phyloP scores from a whole-genome alignment of 1,140 invertebrate species.

The Drosophila elegans region DNA sequence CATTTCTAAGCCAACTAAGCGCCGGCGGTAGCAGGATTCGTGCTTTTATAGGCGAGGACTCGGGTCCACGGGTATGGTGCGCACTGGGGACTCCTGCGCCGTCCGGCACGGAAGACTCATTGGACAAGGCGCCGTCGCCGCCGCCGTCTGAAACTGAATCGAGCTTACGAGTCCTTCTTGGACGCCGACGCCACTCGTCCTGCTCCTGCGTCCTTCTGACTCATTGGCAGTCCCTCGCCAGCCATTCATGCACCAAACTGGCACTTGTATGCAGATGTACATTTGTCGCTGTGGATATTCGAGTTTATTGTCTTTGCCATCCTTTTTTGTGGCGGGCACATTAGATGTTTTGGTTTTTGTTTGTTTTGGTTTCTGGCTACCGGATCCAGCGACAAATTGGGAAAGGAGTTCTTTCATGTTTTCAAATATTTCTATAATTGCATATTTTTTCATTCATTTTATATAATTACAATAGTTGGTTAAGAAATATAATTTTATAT shows the following conservation, averaged over 20 bases:
- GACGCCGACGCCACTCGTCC: constrained; percentile 59
- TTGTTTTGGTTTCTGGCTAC: constrained; percentile 43
- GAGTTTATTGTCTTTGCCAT: constrained; percentile 37
- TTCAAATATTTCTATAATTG: constrained; percentile 6
- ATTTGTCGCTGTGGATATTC: constrained; percentile 15
- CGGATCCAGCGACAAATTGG: constrained; percentile 6
- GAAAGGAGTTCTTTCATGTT: constrained; percentile 18
- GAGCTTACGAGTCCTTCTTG: constrained; percentile 36
- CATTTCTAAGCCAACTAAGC: constrained; percentile 72
- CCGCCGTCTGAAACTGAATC: constrained; percentile 56
- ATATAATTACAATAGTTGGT: background rate
- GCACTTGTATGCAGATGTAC: constrained; percentile 26
- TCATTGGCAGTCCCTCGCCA: constrained; percentile 46
- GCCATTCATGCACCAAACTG: constrained; percentile 35
- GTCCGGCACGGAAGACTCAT: constrained; percentile 47
- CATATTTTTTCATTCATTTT: background rate
- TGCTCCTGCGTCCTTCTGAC: constrained; percentile 56
- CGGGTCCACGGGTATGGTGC: constrained; percentile 39
- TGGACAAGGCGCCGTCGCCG: constrained; percentile 74
- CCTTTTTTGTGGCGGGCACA: constrained; percentile 20
- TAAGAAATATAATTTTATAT: background rate
- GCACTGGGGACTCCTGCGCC: constrained; percentile 46
- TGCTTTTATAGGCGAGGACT: constrained; percentile 65
- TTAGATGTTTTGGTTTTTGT: constrained; percentile 42
- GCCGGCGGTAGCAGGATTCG: constrained; percentile 35